phyloP scores from a whole-genome alignment of 2,113 vertebrate species.

The Nothocercus nigrocapillus region DNA sequence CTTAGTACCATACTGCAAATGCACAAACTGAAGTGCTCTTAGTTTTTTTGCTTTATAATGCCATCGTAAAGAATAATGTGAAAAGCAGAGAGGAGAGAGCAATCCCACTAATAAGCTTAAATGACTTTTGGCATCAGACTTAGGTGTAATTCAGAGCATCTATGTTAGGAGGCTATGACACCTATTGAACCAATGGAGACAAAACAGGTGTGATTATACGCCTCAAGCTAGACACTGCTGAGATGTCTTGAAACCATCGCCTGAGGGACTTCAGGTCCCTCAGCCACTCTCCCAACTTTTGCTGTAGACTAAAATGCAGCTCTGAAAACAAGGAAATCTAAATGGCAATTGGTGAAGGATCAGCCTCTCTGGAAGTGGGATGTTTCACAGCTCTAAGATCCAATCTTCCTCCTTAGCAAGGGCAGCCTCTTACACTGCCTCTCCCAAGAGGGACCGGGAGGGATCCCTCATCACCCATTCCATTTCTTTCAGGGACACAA shows the following conservation, averaged over 20 bases:
- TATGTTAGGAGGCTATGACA: not conserved
- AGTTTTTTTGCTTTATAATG: not conserved
- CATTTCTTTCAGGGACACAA: not conserved
- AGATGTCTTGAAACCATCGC: not conserved
- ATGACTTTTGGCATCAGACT: not conserved
- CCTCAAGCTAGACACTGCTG: not conserved
- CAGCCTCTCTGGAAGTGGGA: not conserved
- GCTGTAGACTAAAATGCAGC: not conserved
- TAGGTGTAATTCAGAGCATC: not conserved
- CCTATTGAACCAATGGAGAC: not conserved
- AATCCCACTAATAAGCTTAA: not conserved
- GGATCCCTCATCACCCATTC: not conserved
- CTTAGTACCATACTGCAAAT: conserved; percentile 28
- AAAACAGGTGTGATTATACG: not conserved
- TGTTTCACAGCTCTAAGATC: not conserved
- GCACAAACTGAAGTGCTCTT: not conserved
- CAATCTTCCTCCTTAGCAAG: not conserved
- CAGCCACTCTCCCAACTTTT: not conserved
- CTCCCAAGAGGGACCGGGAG: not conserved
- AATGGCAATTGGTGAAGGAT: not conserved
- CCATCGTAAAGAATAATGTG: not conserved
- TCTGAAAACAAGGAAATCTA: not conserved
- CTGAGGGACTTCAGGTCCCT: not conserved
- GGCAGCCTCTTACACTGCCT: not conserved
- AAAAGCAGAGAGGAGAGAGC: not conserved